Evolutionary conservation across 37 sponge, comb jelly and placozoan genomes (phyloP).

Genomic region (Chondrosia reniformis): DNA sequence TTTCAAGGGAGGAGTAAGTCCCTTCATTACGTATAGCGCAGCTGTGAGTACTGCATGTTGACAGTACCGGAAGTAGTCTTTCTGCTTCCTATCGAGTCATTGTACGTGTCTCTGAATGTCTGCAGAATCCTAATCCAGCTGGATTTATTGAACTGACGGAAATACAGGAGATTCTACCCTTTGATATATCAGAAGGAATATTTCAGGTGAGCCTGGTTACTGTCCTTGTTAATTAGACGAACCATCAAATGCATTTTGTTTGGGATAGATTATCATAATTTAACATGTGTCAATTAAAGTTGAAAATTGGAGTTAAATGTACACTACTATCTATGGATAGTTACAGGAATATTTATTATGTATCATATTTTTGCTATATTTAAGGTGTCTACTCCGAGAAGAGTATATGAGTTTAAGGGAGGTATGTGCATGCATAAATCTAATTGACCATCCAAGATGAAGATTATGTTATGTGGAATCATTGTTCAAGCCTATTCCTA

Average conservation of each 20-base stretch:
- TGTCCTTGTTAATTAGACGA: no score
- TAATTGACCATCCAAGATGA: no score
- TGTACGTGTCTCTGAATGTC: background rate
- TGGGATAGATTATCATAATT: no score
- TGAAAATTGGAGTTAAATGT: background rate
- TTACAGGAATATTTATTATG: no score
- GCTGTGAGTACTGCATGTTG: background rate
- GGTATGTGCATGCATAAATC: constrained; percentile 14
- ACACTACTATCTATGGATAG: no score
- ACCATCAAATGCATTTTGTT: no score
- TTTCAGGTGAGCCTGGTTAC: background rate
- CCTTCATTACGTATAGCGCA: background rate
- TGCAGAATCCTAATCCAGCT: constrained; percentile 13
- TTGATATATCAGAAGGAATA: background rate
- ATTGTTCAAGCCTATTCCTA: no score
- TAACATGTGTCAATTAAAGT: background rate
- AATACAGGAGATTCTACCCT: background rate
- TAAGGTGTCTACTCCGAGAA: background rate
- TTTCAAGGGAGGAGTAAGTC: constrained; percentile 88
- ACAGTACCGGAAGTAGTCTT: background rate
- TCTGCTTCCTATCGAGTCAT: background rate
- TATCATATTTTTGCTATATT: background rate
- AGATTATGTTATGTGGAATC: no score
- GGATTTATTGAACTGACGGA: background rate
- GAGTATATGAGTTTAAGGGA: constrained; percentile 9